Base-by-base conservation (phyloP, 2,888 invertebrate species). In the Pseudolycoriella hygida region DNA sequence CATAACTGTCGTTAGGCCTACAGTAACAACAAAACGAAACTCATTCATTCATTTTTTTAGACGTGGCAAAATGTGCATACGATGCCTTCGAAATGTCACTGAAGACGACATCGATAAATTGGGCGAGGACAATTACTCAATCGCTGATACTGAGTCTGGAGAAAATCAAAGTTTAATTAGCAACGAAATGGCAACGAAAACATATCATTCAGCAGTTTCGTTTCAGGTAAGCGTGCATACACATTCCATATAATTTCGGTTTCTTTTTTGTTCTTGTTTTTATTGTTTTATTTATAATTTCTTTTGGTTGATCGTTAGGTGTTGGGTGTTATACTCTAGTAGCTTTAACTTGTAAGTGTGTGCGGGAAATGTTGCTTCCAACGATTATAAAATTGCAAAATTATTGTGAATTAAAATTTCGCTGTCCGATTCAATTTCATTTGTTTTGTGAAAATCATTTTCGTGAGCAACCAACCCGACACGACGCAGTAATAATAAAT, bases 1-100 rank as follows among this genome's bases (percentile, higher is more conserved):
- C 6, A n/a, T 41, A 4, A 25, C 8, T 25, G 25, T 25, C 25
- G 5, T 25, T 4, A 25, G 4, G 4, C 8, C 25, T 20, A 19
- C 5, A 17, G 43, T 41, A 20, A 32, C 25, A 6, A n/a, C n/a
- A n/a, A n/a, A n/a, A n/a, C n/a, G n/a, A n/a, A n/a, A n/a, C 3
- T n/a, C 34, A 12, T 12, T 34, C 11, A 12, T 12, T 14, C 14
- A 19, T 20, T 12, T 37, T 41, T 39, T 45, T 49, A 85, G 85
- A 58, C 82, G 84, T 72, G 86, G 85, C 11, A 82, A 84, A 57
- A 72, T 86, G 56, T 87, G 87, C 63, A 77, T 80, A 54, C 74
- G 83, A 55, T 87, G 87, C 60, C 69, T 86, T 44, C 72, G 84
- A 48, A 77, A 74, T 41, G 73, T 77, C 45, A 74, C 74, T 47